Base-by-base conservation (phyloP, 2,113 vertebrate genomes). In the Lycocorax pyrrhopterus region DNA sequence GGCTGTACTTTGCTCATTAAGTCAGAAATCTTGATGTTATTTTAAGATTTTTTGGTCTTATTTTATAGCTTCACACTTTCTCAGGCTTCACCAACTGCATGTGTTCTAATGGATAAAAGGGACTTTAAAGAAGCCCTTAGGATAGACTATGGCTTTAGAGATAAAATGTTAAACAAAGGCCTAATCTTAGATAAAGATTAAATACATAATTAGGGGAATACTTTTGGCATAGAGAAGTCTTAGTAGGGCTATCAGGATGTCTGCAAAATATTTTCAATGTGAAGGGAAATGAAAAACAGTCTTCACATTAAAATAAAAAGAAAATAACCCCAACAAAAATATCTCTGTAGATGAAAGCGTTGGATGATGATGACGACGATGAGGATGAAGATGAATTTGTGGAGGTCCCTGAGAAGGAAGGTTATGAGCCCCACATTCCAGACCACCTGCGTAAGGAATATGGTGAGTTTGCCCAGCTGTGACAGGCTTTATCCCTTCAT, bases 401-500 rank as follows among this genome's bases (percentile, higher is more conserved):
- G 89, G 99, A 99, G 91, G 99, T 99, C 87, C 99, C 99, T 3
- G 99, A 99, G 96, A 99, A 99, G 96, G 99, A 99, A 81, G 99
- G 99, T 63, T 99, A 98, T 5, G 99, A 99, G 90, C 98, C 99
- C 1, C 95, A 98, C 96, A 98, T 99, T 97, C 98, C 98, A 43
- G 98, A 98, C 84, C 98, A 99, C 97, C 98, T 99, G 62, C 96
- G 98, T 72, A 95, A 97, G 0, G 98, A 99, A 77, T 99, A 98
- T 5, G 99, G 99, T 99, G 96, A 99, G 99, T 98, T 98, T 98
- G 90, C 96, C 97, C 97, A 98, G 96, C 97, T 97, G 97, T 84
- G 96, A 89, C 93, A 52, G 32, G 90, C 96, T 89, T 94, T 94
- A 95, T 94, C 95, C 91, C 93, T 86, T 76, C 67, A 49, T 90